Percentiles rank a stretch among this genome's conserved stretches.
phyloP scores from a whole-genome alignment of 2,888 invertebrate species.

The Drosophila peninsularis region DNA sequence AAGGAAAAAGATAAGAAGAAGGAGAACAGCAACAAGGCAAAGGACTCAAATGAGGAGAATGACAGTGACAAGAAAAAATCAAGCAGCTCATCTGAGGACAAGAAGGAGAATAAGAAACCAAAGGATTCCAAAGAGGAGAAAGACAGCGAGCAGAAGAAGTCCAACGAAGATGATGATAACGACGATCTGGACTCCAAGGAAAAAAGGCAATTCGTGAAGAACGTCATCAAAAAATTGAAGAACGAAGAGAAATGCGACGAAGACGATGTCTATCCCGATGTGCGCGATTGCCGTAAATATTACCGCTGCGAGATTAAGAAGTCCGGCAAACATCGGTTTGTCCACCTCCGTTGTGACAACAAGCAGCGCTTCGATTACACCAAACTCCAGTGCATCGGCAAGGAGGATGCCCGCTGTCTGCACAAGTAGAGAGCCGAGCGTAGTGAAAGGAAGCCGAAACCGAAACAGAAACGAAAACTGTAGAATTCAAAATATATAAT shows the following conservation, averaged over 20 bases:
- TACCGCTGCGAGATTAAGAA: constrained; percentile 76
- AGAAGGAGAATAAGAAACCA: constrained; percentile 24
- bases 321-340: constrained; percentile 64
- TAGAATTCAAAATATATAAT: constrained; percentile 42
- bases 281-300: constrained; percentile 73
- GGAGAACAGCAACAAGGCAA: constrained; percentile 23
- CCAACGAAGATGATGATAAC: constrained; percentile 43
- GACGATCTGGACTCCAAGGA: constrained; percentile 60
- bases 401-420: constrained; percentile 63
- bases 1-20: constrained; percentile 40
- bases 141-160: constrained; percentile 39
- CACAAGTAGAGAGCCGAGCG: constrained; percentile 40
- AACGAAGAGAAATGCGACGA: constrained; percentile 69
- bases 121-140: constrained; percentile 40
- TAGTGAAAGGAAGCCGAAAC: constrained; percentile 14
- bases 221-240: constrained; percentile 68
- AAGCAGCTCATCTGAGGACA: constrained; percentile 32
- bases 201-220: constrained; percentile 64
- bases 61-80: constrained; percentile 31
- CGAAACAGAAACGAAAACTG: constrained; percentile 12
- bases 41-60: constrained; percentile 39
- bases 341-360: constrained; percentile 71
- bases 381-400: constrained; percentile 56
- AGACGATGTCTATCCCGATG: constrained; percentile 74
- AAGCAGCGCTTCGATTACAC: constrained; percentile 73